These are phyloP conservation scores for Allobates femoralis DNA, from an alignment of 2,797 vertebrate species.

Conservation along the genomic window DNA sequence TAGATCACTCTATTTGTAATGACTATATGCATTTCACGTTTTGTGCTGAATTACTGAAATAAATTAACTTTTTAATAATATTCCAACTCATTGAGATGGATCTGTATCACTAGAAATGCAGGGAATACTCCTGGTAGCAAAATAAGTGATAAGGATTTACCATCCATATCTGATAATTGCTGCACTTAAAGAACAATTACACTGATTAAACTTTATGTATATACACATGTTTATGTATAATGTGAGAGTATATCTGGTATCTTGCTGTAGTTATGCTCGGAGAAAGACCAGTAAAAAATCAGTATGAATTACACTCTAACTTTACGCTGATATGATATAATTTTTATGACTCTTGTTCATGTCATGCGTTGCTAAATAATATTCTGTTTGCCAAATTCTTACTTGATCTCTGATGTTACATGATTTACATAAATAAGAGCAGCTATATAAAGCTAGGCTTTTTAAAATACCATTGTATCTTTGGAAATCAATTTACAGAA, in stretches of 20 bases:
- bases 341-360: background rate
- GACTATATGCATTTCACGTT: too few species aligned
- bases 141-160: slow-evolving; percentile 20
- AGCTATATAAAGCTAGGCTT: background rate
- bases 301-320: background rate
- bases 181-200: background rate
- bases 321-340: background rate
- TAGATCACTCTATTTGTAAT: too few species aligned
- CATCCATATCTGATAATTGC: slow-evolving; percentile 18
- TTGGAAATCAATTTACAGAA: background rate
- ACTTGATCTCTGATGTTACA: background rate
- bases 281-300: background rate
- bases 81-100: too few species aligned
- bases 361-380: background rate
- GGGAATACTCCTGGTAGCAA: slow-evolving; percentile 1
- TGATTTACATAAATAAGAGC: background rate
- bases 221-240: background rate
- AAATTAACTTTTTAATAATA: too few species aligned
- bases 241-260: background rate
- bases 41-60: too few species aligned
- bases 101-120: too few species aligned
- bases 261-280: background rate
- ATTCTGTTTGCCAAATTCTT: background rate
- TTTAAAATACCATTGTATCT: background rate
- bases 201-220: background rate